A percentile compares a stretch with the other conserved stretches of the same genome.
phyloP scores from a whole-genome alignment of 2,888 invertebrate genomes.

The Orchesella flavescens region DNA sequence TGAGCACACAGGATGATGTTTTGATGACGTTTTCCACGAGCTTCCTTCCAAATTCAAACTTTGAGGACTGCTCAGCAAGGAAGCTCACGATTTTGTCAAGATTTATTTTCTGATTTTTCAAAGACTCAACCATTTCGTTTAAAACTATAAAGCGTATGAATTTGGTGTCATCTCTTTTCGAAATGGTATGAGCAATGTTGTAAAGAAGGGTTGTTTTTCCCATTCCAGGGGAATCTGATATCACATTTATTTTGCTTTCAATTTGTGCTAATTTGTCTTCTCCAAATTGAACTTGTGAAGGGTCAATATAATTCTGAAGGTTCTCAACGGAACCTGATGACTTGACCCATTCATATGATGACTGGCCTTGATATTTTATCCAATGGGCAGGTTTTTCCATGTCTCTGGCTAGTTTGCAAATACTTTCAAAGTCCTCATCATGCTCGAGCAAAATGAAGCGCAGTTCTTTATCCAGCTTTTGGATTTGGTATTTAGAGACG shows the following conservation, averaged over 20 bases:
- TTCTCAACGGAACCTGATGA: not conserved
- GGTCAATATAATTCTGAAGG: not conserved
- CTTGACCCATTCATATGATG: not conserved
- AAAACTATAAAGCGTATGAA: not conserved
- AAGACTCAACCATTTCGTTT: not conserved
- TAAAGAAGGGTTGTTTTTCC: constrained; percentile 8
- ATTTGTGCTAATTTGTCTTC: too few species aligned
- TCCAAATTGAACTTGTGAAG: too few species aligned
- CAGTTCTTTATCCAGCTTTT: not conserved
- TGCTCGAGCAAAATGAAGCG: constrained; percentile 15
- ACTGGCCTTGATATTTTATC: not conserved
- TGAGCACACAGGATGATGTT: not conserved
- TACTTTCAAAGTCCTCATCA: not conserved
- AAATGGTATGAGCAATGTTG: not conserved
- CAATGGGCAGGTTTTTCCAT: constrained; percentile 5
- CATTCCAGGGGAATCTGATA: constrained; percentile 25
- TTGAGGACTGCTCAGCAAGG: not conserved
- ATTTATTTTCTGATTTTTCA: not conserved
- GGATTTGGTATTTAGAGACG: not conserved
- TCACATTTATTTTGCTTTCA: not conserved
- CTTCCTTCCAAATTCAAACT: not conserved
- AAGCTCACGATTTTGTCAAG: not conserved
- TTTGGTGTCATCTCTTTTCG: not conserved
- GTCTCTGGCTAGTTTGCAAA: not conserved
- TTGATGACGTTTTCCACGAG: not conserved